These are phyloP conservation scores for human DNA, from an alignment of 2,113 vertebrate genomes.

Conservation along the genomic window DNA sequence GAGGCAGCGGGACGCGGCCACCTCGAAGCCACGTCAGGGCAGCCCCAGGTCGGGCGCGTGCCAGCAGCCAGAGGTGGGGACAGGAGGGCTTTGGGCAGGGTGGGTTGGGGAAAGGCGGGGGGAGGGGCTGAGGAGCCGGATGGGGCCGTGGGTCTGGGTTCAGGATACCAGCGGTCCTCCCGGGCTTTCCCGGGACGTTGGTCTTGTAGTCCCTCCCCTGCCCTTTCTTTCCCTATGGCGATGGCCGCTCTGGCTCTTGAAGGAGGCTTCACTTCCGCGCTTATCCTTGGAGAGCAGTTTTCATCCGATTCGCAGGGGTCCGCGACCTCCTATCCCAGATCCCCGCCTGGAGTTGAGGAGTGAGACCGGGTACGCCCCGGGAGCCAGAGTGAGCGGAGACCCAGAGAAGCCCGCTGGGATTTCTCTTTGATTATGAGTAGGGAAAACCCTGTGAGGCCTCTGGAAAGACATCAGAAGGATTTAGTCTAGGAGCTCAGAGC, in stretches of 20 bases:
- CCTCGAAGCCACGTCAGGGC: accelerated
- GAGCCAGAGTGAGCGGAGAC: neutral
- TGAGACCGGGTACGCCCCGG: neutral
- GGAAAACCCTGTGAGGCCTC: neutral
- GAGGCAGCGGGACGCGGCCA: accelerated
- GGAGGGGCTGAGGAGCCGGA: accelerated
- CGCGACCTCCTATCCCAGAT: neutral
- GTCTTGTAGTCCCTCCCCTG: neutral
- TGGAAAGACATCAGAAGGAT: neutral
- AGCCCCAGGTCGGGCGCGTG: accelerated
- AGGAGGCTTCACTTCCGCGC: neutral
- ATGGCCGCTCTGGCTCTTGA: neutral
- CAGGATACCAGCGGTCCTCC: neutral
- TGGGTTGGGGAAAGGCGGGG: too few species aligned
- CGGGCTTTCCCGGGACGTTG: neutral
- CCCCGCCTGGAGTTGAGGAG: too few species aligned
- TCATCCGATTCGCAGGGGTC: neutral
- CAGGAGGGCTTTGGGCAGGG: neutral
- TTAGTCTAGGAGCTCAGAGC: neutral
- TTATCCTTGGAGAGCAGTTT: neutral
- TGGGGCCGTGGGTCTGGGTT: neutral
- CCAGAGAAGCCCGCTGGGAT: neutral
- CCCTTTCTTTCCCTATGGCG: neutral
- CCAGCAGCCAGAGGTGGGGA: neutral
- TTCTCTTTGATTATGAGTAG: neutral